Base-by-base conservation (phyloP, 2,797 vertebrate species). In the Aldrovandia affinis region DNA sequence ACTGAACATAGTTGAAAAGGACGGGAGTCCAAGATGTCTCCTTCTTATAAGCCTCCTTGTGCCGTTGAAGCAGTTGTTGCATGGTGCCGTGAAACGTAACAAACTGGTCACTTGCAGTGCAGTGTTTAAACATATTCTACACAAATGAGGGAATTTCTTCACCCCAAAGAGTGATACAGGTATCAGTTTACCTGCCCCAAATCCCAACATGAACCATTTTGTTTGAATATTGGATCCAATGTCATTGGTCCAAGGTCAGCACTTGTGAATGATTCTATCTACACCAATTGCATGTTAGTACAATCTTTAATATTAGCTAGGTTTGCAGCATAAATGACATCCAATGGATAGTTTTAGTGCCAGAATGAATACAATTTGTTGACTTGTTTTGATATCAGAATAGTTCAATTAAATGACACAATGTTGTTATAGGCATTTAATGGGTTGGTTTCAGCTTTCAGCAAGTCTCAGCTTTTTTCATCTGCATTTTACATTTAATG, bases 401-500 rank as follows among this genome's bases (percentile, higher is more conserved):
- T 63, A 18, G 15, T 2, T 65, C 28, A 33, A 68, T 30, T 10
- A 68, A 10, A 73, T 73, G 15, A 42, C 33, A 73, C 20, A 39
- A 73, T 73, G 30, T 73, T 73, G 20, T 73, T 18, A 36, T 30
- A 70, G 65, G 30, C 61, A 63, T 22, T 57, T 15, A 57, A 25
- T n/a, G n/a, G 30, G 12, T 33, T 70, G 30, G 12, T 70, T 70
- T 36, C 65, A 70, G 65, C 33, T 20, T 12, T 10, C n/a, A n/a
- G n/a, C n/a, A n/a, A n/a, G n/a, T n/a, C n/a, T n/a, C 28, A 3
- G 33, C 18, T 73, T 73, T 28, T 73, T 20, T 73, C 14, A 39
- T 73, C 39, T 8, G 36, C 39, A 73, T 73, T 73, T 73, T 73
- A 73, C 30, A 65, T 65, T 15, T 42, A 73, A 73, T 73, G 15